A percentile compares a stretch with the other conserved stretches of the same genome.
These are phyloP conservation scores for Neodiprion fabricii DNA, from an alignment of 1,140 invertebrate genomes.

Conservation along the genomic window DNA sequence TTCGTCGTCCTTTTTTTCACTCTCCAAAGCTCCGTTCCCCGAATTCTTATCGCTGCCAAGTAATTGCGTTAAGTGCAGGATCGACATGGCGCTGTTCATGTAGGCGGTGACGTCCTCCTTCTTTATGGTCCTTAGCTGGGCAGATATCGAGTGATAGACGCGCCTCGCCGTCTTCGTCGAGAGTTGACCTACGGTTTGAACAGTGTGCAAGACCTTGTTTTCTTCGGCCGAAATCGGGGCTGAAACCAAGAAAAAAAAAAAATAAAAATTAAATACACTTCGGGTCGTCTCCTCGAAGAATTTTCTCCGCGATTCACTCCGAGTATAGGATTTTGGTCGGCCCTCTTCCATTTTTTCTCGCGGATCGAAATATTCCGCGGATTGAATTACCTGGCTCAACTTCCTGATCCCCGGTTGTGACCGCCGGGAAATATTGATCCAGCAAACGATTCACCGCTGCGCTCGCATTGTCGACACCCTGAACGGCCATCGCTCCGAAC, in stretches of 20 bases:
- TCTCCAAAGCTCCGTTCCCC: neutral
- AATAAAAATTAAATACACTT: too few species aligned
- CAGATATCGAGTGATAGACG: constrained; percentile 72
- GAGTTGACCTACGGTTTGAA: constrained; percentile 75
- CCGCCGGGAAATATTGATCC: constrained; percentile 72
- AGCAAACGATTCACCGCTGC: constrained; percentile 70
- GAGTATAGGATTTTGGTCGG: too few species aligned
- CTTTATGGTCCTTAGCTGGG: constrained; percentile 69
- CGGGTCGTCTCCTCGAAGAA: too few species aligned
- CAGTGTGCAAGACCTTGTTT: constrained; percentile 74
- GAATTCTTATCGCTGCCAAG: constrained; percentile 54
- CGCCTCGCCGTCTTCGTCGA: constrained; percentile 75
- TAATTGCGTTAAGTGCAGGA: constrained; percentile 70
- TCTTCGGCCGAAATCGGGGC: constrained; percentile 66
- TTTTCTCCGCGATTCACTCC: too few species aligned
- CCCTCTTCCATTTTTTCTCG: too few species aligned
- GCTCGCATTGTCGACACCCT: constrained; percentile 70
- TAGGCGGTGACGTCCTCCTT: constrained; percentile 71
- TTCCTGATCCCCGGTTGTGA: constrained; percentile 62
- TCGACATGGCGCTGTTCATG: constrained; percentile 69
- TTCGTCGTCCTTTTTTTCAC: neutral
- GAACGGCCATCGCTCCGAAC: constrained; percentile 70
- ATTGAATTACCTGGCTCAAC: constrained; percentile 57
- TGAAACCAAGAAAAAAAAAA: constrained; percentile 41
- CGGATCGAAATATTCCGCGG: too few species aligned